These are phyloP conservation scores for Dipodomys ordii DNA, from an alignment of 2,113 vertebrate genomes.

Conservation along the genomic window DNA sequence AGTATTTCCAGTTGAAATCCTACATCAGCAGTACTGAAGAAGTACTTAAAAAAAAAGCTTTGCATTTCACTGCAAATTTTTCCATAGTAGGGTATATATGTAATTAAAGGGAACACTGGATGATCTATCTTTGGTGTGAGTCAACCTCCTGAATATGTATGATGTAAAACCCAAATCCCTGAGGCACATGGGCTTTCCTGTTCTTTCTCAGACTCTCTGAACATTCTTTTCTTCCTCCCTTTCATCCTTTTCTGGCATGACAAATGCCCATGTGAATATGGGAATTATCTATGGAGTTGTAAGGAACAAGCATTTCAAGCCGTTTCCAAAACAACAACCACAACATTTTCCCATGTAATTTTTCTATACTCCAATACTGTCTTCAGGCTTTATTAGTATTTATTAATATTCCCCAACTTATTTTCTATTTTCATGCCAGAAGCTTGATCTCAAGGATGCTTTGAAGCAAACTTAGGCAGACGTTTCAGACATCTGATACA, in stretches of 20 bases:
- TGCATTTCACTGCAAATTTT: not conserved
- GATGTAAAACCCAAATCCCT: slow-evolving; percentile 23
- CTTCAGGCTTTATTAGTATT: slow-evolving; percentile 35
- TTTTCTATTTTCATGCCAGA: slow-evolving; percentile 66
- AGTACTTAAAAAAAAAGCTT: not conserved
- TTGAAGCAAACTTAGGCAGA: not conserved
- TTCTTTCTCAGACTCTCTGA: slow-evolving; percentile 13
- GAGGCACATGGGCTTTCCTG: slow-evolving; percentile 15
- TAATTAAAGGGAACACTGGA: slow-evolving; percentile 18
- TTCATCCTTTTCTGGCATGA: slow-evolving; percentile 60
- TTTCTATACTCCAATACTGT: slow-evolving; percentile 42
- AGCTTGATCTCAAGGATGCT: not conserved
- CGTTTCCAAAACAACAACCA: slow-evolving; percentile 60
- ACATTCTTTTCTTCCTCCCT: slow-evolving; percentile 33
- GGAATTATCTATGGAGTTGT: slow-evolving; percentile 57
- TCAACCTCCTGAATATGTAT: slow-evolving; percentile 41
- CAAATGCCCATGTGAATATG: slow-evolving; percentile 39
- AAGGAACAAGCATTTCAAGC: not conserved
- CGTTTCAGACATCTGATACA: not conserved
- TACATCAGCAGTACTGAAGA: not conserved
- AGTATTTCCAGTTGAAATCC: slow-evolving; percentile 26
- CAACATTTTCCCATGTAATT: slow-evolving; percentile 22
- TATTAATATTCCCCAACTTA: slow-evolving; percentile 29
- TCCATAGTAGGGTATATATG: not conserved
- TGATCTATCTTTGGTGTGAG: slow-evolving; percentile 23